Evolutionary conservation across 1,140 invertebrate genomes (phyloP), one percentile per base, ranked within the genome.

Genomic region (Drosophila cardini): DNA sequence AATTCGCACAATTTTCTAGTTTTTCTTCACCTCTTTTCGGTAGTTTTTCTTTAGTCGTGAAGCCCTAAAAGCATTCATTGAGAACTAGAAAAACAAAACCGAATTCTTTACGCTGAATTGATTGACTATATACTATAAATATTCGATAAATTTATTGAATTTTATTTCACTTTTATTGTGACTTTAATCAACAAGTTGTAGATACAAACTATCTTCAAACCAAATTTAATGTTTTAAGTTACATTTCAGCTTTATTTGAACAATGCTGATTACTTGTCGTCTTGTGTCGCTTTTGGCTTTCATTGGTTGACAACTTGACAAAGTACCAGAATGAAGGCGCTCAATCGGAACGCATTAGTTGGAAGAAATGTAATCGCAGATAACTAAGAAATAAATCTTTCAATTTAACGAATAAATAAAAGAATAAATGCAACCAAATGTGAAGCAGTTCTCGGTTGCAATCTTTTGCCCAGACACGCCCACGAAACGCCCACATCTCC

Each of bases 341-440:
- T 86, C 83, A 80, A 87, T 79, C 79, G 83, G 60, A 86, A 87
- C 83, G 83, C 82, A 86, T 86, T 86, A 86, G 82, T 83, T 87
- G 75, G 64, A 72, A 78, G 68, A 84, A 89, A 77, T 75, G 80
- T 90, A 89, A 89, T 89, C 84, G 77, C 61, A 78, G 67, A 60
- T 74, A 89, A 90, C 77, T 89, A 89, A 89, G 80, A 90, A 89
- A 89, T 89, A 89, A 89, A 89, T 89, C 84, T 89, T 89, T 89
- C 84, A 90, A 89, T 89, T 89, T 89, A 87, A 76, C 63, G 71
- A 81, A 62, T 78, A 70, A 87, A 65, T 75, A 67, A 52, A 60
- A 52, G 64, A 75, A 63, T 61, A 79, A 89, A 76, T 84, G 84
- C 84, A 83, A 63, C 72, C 76, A 78, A 89, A 84, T 89, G 84